phyloP scores from a whole-genome alignment of 1,140 invertebrate genomes.

The Cotesia vestalis region DNA sequence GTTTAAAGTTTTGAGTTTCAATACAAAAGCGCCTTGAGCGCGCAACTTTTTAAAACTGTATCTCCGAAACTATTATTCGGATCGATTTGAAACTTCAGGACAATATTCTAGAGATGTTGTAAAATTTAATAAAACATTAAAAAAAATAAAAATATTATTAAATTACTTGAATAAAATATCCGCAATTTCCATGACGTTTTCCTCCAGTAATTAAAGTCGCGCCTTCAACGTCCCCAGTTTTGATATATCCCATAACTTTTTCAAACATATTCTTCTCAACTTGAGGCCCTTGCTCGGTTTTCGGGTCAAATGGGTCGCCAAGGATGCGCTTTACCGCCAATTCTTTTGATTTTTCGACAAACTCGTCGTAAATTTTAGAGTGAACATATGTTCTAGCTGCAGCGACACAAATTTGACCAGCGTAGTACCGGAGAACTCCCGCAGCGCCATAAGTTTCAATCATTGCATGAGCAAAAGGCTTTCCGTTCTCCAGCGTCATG shows the following conservation, averaged over 20 bases:
- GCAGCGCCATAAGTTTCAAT: constrained; percentile 73
- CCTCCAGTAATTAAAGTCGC: constrained; percentile 78
- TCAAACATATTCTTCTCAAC: constrained; percentile 75
- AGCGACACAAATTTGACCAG: constrained; percentile 78
- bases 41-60: no score
- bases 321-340: constrained; percentile 67
- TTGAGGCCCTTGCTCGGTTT: constrained; percentile 72
- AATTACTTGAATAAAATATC: constrained; percentile 68
- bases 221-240: constrained; percentile 77
- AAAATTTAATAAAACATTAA: no score
- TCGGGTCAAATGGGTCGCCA: constrained; percentile 72
- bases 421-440: constrained; percentile 82
- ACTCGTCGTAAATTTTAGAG: constrained; percentile 74
- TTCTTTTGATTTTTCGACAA: constrained; percentile 69
- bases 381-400: constrained; percentile 77
- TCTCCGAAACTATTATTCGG: no score
- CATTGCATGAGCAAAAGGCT: constrained; percentile 73
- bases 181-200: constrained; percentile 69
- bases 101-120: no score
- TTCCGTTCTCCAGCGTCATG: constrained; percentile 90
- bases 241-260: constrained; percentile 75
- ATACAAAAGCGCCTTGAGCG: no score
- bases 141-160: no score
- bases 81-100: no score
- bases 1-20: no score